These are phyloP conservation scores for Mormyrus lacerda DNA, from an alignment of 2,113 vertebrate species.

Conservation along the genomic window DNA sequence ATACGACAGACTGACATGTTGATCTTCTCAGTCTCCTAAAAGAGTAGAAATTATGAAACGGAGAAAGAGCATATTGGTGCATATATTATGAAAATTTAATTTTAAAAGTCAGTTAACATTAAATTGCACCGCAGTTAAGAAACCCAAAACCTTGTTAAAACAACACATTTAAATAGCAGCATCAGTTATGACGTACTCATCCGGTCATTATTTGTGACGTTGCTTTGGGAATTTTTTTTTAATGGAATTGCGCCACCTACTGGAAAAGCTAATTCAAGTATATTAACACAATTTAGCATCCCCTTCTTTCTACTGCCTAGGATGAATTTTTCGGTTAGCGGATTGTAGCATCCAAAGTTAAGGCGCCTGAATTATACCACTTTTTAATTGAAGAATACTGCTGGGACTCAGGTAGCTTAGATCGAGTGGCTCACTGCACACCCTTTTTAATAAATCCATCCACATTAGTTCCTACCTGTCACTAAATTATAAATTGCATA, in stretches of 20 bases:
- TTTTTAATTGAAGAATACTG: too few species aligned
- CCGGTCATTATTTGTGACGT: background rate
- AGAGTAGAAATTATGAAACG: background rate
- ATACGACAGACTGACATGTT: background rate
- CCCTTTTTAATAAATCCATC: too few species aligned
- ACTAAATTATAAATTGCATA: too few species aligned
- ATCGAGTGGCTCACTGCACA: too few species aligned
- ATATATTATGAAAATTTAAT: background rate
- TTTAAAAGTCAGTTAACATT: background rate
- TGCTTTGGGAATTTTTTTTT: background rate
- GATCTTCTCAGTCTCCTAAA: background rate
- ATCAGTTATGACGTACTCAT: background rate
- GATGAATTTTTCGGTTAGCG: too few species aligned
- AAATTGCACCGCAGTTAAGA: background rate
- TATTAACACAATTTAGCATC: background rate
- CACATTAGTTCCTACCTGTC: too few species aligned
- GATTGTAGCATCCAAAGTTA: too few species aligned
- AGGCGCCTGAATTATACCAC: too few species aligned
- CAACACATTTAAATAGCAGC: background rate
- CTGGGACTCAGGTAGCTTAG: too few species aligned
- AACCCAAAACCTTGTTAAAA: background rate
- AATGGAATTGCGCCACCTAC: background rate
- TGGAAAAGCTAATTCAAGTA: background rate
- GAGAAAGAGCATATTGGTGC: background rate
- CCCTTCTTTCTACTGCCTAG: background rate